Conservation (phyloP, 1,140 invertebrate genomes). For the Planococcus citri region DNA sequence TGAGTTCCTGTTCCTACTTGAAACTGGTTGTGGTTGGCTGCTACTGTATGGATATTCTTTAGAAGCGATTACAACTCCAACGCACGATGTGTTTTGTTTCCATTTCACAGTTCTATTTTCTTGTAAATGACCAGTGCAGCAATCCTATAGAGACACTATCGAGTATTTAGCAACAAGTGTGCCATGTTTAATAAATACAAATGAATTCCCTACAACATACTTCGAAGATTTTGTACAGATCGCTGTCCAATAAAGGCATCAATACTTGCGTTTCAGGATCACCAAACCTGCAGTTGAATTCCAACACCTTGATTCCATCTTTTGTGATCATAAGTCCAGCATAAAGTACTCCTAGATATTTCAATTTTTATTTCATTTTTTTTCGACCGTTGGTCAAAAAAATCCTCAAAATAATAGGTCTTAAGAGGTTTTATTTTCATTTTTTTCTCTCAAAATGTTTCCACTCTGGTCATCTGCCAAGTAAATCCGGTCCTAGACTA, state of each 20-base stretch:
- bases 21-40: too few relatives aligned
- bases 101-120: conserved; percentile 36
- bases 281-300: conserved; percentile 96
- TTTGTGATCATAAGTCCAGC: conserved; percentile 89
- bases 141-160: conserved; percentile 46
- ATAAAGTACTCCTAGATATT: conserved; percentile 64
- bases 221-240: conserved; percentile 70
- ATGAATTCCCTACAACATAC: too few relatives aligned
- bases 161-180: too few relatives aligned
- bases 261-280: conserved; percentile 96
- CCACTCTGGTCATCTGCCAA: too few relatives aligned
- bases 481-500: too few relatives aligned
- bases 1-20: too few relatives aligned
- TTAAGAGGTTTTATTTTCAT: too few relatives aligned
- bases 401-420: too few relatives aligned
- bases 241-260: conserved; percentile 68
- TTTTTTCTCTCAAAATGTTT: too few relatives aligned
- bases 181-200: too few relatives aligned
- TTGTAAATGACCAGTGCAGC: conserved; percentile 59
- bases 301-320: conserved; percentile 79
- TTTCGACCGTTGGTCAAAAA: too few relatives aligned
- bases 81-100: conserved; percentile 58
- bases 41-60: conserved; percentile 68
- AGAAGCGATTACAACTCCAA: conserved; percentile 83
- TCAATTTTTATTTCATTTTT: neutral